These are phyloP conservation scores for Mongoloraphidia duomilia DNA, from an alignment of 2,888 invertebrate species.

Conservation along the genomic window DNA sequence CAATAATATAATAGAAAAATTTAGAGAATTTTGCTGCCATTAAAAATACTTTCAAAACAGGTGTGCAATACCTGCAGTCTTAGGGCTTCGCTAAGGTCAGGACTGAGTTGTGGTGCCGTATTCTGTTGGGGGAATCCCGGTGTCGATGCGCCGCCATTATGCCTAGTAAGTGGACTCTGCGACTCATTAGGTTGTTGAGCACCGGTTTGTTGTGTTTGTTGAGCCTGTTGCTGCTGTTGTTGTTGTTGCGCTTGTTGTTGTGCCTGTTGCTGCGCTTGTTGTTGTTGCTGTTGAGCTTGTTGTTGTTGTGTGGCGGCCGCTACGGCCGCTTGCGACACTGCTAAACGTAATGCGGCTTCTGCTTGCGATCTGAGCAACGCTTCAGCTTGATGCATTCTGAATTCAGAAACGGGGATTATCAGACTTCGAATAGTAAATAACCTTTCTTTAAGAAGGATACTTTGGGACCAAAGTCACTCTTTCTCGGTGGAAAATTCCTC, in stretches of 20 bases:
- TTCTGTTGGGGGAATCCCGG: constrained; percentile 3
- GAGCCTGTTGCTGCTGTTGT: constrained; percentile 24
- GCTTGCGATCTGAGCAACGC: constrained; percentile 72
- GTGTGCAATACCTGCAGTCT: constrained; percentile 30
- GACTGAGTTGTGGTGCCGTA: constrained; percentile 39
- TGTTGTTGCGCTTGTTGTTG: constrained; percentile 8
- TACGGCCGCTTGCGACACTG: constrained; percentile 57
- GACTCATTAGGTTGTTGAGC: constrained; percentile 18
- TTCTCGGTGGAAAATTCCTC: too few species aligned
- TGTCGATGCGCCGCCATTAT: constrained; percentile 9
- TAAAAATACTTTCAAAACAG: too few species aligned
- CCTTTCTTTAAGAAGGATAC: too few species aligned
- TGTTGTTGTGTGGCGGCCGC: constrained; percentile 33
- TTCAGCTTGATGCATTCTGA: constrained; percentile 50
- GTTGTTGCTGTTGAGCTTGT: constrained; percentile 29
- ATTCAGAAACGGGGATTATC: too few species aligned
- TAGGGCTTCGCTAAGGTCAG: constrained; percentile 56
- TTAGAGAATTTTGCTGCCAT: too few species aligned
- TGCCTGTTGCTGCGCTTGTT: constrained; percentile 18
- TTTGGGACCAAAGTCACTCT: too few species aligned
- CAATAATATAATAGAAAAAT: too few species aligned
- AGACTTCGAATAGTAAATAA: too few species aligned
- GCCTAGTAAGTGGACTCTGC: constrained; percentile 20
- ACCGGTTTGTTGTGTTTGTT: constrained; percentile 28
- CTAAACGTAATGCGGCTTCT: constrained; percentile 67